phyloP scores from a whole-genome alignment of 30 jellyfish, hydroid and myxozoan species.

The Hydractinia echinata region DNA sequence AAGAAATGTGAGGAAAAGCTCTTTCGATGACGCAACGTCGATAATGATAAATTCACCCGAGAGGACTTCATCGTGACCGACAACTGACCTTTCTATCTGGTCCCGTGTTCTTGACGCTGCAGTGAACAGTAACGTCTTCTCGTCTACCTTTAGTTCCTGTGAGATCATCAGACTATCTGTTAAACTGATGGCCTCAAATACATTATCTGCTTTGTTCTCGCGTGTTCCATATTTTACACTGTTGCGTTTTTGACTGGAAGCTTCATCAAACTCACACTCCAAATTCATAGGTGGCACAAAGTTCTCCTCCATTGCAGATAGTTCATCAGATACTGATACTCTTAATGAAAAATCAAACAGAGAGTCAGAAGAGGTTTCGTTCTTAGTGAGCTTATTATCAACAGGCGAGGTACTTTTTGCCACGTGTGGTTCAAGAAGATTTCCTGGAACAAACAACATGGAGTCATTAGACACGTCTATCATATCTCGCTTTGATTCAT shows the following conservation, averaged over 20 bases:
- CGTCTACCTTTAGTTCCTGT: neutral
- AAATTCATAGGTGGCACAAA: conserved; percentile 39
- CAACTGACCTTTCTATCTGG: neutral
- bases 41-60: conserved; percentile 44
- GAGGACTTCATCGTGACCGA: neutral
- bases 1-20: conserved; percentile 45
- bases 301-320: neutral
- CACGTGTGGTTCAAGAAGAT: conserved; percentile 6
- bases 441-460: conserved; percentile 15
- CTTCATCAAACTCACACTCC: conserved; percentile 21
- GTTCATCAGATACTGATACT: conserved; percentile 27
- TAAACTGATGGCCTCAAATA: neutral
- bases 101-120: neutral
- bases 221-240: neutral
- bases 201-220: neutral
- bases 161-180: conserved; percentile 6
- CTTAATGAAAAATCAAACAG: conserved; percentile 30
- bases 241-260: neutral
- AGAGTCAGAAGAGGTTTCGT: conserved; percentile 1
- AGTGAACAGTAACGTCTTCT: neutral
- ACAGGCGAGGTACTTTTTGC: no score
- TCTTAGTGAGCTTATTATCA: neutral
- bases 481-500: neutral
- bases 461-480: conserved; percentile 17
- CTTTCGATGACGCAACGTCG: conserved; percentile 50